Evolutionary conservation across 2,888 invertebrate species (phyloP).

Genomic region (Mimachlamys varia): DNA sequence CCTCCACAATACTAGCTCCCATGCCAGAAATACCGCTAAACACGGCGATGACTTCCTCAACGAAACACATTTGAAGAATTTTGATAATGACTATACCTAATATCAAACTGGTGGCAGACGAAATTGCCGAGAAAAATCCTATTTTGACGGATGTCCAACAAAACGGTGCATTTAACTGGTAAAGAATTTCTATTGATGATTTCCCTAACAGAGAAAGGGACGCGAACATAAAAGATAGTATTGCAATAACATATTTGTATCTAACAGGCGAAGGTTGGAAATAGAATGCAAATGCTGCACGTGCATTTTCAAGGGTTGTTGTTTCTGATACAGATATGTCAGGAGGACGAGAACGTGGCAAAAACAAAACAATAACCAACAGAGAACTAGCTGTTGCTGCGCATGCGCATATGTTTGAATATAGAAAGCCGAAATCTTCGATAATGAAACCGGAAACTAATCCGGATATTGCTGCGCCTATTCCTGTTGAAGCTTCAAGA

Average conservation of each 20-base stretch:
- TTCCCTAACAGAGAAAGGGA: constrained; percentile 49
- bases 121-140: constrained; percentile 53
- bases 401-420: constrained; percentile 46
- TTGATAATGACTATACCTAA: constrained; percentile 51
- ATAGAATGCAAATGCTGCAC: constrained; percentile 54
- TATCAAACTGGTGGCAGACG: constrained; percentile 47
- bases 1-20: constrained; percentile 52
- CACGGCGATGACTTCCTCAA: constrained; percentile 55
- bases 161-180: constrained; percentile 57
- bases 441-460: constrained; percentile 58
- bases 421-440: constrained; percentile 48
- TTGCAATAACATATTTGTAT: constrained; percentile 51
- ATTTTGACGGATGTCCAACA: constrained; percentile 61
- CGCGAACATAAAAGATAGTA: constrained; percentile 51
- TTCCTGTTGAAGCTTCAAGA: constrained; percentile 53
- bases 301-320: constrained; percentile 49
- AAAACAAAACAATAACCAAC: constrained; percentile 48
- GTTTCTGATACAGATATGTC: constrained; percentile 39
- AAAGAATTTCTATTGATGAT: constrained; percentile 54
- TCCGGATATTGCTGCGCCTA: constrained; percentile 48
- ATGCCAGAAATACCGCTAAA: constrained; percentile 50
- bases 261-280: constrained; percentile 47
- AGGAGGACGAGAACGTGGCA: constrained; percentile 52
- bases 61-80: constrained; percentile 53
- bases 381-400: constrained; percentile 39